These are phyloP conservation scores for Piaya cayana DNA, from an alignment of 2,113 vertebrate genomes.

Conservation along the genomic window DNA sequence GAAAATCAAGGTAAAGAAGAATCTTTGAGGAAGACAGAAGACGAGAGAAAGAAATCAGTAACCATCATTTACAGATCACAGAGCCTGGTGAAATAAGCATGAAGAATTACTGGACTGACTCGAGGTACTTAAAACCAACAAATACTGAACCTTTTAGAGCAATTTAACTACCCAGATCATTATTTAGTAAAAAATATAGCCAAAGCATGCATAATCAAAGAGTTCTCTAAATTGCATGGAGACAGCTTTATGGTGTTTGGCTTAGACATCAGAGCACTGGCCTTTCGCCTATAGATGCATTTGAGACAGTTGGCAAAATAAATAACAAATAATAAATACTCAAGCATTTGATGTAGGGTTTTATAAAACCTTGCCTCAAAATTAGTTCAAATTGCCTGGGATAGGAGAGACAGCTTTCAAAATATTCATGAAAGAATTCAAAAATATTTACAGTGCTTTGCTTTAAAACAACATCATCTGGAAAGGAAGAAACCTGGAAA, in stretches of 20 bases:
- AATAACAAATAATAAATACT: conserved; percentile 72
- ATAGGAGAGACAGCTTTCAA: conserved; percentile 62
- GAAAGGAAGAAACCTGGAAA: conserved; percentile 59
- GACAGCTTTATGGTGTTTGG: conserved; percentile 73
- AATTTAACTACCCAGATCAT: conserved; percentile 67
- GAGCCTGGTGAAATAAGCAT: conserved; percentile 3
- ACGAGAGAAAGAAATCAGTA: conserved; percentile 15
- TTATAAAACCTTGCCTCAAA: conserved; percentile 67
- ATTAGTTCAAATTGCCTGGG: conserved; percentile 64
- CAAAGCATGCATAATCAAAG: conserved; percentile 66
- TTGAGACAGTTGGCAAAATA: conserved; percentile 72
- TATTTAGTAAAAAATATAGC: conserved; percentile 62
- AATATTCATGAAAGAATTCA: conserved; percentile 65
- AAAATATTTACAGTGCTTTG: conserved; percentile 66
- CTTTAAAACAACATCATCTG: conserved; percentile 61
- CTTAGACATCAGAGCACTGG: conserved; percentile 68
- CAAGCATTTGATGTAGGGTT: conserved; percentile 56
- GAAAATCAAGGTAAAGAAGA: neutral
- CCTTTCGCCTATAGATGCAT: conserved; percentile 68
- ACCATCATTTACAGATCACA: conserved; percentile 12
- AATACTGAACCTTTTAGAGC: conserved; percentile 62
- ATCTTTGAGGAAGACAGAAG: neutral
- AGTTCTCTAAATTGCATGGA: conserved; percentile 67
- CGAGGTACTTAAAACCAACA: conserved; percentile 56
- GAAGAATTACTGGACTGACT: conserved; percentile 43